A percentile compares a stretch with the other conserved stretches of the same genome.
phyloP scores from a whole-genome alignment of 2,113 vertebrate genomes.

The Osmerus eperlanus region DNA sequence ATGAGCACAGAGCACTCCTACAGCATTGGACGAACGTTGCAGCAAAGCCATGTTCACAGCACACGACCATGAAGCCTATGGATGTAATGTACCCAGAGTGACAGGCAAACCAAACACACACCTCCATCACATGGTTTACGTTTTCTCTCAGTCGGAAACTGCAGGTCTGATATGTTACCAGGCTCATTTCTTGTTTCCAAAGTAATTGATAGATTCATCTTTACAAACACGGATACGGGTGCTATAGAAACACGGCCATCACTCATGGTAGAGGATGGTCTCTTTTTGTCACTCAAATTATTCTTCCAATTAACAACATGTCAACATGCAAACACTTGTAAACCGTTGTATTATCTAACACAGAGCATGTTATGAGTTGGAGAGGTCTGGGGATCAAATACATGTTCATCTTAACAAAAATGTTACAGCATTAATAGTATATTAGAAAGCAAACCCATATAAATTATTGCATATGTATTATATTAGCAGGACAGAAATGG shows the following conservation, averaged over 20 bases:
- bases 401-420: slow-evolving; percentile 40
- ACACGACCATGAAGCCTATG: too few species aligned
- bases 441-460: slow-evolving; percentile 55
- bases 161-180: slow-evolving; percentile 30
- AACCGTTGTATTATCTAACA: slow-evolving; percentile 26
- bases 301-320: slow-evolving; percentile 17
- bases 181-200: slow-evolving; percentile 13
- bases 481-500: slow-evolving; percentile 50
- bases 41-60: slow-evolving; percentile 5
- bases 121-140: neutral
- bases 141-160: slow-evolving; percentile 21
- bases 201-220: slow-evolving; percentile 42
- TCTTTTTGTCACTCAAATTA: slow-evolving; percentile 7
- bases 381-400: slow-evolving; percentile 42
- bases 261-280: neutral
- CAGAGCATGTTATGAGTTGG: slow-evolving; percentile 35
- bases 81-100: neutral
- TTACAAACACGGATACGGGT: slow-evolving; percentile 32
- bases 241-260: slow-evolving; percentile 20
- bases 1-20: slow-evolving; percentile 4
- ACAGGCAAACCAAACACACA: neutral
- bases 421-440: slow-evolving; percentile 40
- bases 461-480: slow-evolving; percentile 59
- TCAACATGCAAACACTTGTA: slow-evolving; percentile 43
- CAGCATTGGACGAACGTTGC: slow-evolving; percentile 1